Base-by-base conservation (phyloP, 2,113 vertebrate species). In the Bubo bubo region DNA sequence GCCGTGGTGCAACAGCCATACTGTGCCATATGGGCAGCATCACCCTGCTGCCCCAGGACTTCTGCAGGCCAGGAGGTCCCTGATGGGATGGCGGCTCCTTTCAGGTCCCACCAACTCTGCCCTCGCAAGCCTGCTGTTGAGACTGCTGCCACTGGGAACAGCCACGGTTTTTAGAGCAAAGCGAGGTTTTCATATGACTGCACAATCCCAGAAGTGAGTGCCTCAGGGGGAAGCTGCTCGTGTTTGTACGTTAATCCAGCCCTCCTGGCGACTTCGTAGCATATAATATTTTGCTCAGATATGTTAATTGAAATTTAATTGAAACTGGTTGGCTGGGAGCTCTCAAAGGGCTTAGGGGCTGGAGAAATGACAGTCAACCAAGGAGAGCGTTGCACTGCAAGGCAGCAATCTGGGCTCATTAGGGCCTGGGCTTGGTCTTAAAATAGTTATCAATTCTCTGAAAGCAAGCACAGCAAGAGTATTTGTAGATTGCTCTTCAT, bases 231-330 rank as follows among this genome's bases (percentile, higher is more conserved):
- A 76, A 94, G 64, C 76, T 87, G 64, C 89, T 91, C 2, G 0
- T 75, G 68, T 80, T 55, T 1, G 4, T 71, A 23, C 68, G 91
- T 79, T 89, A 87, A 96, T 89, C 84, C 91, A 85, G 56, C 64
- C 64, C 84, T 95, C 64, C 70, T 84, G 84, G 91, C 3, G 56
- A 52, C 34, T 63, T 63, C 0, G 0, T 12, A 41, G 50, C 68
- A 49, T 47, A 47, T 47, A 91, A 56, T 50, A 15, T 71, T 96
- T 55, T 59, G 64, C 86, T 93, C 76, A 87, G 52, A 95, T 89
- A 49, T 27, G 56, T 67, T 96, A 95, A 96, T 96, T 96, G 94
- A 97, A 96, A 91, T 91, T 79, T 91, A 96, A 96, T 96, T 95
- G 95, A 96, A 97, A 93, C 15, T 22, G 64, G 52, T 89, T 96